Evolutionary conservation across 2,113 vertebrate genomes (phyloP).

Genomic region (Salvelinus alpinus): DNA sequence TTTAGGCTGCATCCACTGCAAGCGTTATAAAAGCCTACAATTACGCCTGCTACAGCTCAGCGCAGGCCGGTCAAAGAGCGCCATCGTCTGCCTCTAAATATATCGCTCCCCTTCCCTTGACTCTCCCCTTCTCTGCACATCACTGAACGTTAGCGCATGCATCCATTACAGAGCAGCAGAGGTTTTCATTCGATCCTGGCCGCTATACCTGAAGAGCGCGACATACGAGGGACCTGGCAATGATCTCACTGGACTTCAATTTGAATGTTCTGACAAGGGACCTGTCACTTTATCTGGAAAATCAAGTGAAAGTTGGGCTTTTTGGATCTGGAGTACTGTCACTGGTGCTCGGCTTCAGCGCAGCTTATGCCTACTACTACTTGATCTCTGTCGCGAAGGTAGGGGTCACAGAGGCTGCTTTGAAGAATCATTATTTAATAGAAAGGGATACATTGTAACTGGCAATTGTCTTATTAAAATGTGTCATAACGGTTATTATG

Average conservation of each 20-base stretch:
- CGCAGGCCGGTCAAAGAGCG: slow-evolving; percentile 47
- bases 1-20: neutral
- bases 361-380: slow-evolving; percentile 95
- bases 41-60: neutral
- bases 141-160: slow-evolving; percentile 42
- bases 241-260: slow-evolving; percentile 79
- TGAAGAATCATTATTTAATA: neutral
- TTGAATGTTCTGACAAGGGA: slow-evolving; percentile 86
- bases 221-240: slow-evolving; percentile 59
- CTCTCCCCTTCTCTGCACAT: slow-evolving; percentile 65
- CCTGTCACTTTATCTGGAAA: slow-evolving; percentile 88
- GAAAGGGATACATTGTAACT: slow-evolving; percentile 22
- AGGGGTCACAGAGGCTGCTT: slow-evolving; percentile 8
- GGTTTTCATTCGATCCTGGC: slow-evolving; percentile 38
- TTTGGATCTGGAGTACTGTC: slow-evolving; percentile 91
- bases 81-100: slow-evolving; percentile 35
- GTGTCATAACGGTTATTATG: neutral
- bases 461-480: neutral
- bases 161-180: slow-evolving; percentile 43
- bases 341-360: slow-evolving; percentile 90
- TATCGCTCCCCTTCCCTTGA: slow-evolving; percentile 58
- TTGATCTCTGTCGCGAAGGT: slow-evolving; percentile 95
- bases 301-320: slow-evolving; percentile 87
- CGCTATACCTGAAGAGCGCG: slow-evolving; percentile 48
- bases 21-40: neutral